These are phyloP conservation scores for Loripinus fragilis DNA, from an alignment of 2,888 invertebrate genomes.

Conservation along the genomic window DNA sequence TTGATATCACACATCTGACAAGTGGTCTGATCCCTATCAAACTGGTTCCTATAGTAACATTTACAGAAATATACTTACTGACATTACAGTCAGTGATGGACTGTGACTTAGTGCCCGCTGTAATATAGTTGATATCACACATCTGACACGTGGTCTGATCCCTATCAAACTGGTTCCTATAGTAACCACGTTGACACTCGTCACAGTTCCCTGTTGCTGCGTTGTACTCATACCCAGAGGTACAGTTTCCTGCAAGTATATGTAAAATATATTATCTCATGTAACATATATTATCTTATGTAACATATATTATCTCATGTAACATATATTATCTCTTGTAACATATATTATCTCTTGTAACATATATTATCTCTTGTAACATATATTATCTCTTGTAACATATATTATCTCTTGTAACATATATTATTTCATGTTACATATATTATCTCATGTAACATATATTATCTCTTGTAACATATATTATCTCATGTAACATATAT, in stretches of 20 bases:
- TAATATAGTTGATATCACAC: conserved; percentile 61
- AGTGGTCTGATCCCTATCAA: conserved; percentile 45
- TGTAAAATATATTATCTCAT: too few species aligned
- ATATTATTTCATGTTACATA: too few species aligned
- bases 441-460: too few species aligned
- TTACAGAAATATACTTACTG: conserved; percentile 51
- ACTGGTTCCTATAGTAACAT: conserved; percentile 64
- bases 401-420: too few species aligned
- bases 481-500: too few species aligned
- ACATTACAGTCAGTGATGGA: conserved; percentile 53
- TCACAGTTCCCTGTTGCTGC: conserved; percentile 89
- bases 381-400: too few species aligned
- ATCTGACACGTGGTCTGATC: conserved; percentile 59
- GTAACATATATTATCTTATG: too few species aligned
- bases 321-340: too few species aligned
- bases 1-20: conserved; percentile 64
- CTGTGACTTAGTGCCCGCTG: conserved; percentile 43
- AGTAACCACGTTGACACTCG: conserved; percentile 87
- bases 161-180: conserved; percentile 57
- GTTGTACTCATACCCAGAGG: conserved; percentile 84
- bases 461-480: too few species aligned
- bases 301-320: too few species aligned
- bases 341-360: too few species aligned
- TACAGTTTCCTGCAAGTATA: conserved; percentile 66
- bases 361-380: too few species aligned